A percentile compares a stretch with the other conserved stretches of the same genome.
These are phyloP conservation scores for Hycleus phaleratus DNA, from an alignment of 1,140 invertebrate genomes.

Conservation along the genomic window DNA sequence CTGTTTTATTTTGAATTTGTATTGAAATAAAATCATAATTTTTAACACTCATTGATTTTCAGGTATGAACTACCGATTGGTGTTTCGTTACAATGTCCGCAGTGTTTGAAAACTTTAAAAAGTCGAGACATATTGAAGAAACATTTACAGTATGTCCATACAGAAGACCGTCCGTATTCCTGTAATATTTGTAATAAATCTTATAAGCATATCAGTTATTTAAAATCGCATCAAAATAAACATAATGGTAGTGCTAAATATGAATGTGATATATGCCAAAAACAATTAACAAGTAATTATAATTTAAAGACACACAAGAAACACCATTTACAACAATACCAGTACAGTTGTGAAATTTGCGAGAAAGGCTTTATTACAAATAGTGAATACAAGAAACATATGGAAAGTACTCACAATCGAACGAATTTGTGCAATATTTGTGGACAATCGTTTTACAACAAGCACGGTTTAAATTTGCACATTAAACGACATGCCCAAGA, in stretches of 20 bases:
- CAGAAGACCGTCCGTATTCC: too few species aligned
- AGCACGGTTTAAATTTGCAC: constrained; percentile 26
- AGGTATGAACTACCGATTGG: background rate
- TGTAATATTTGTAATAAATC: too few species aligned
- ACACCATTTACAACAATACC: background rate
- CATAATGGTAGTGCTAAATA: too few species aligned
- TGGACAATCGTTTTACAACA: constrained; percentile 28
- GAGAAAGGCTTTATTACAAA: constrained; percentile 32
- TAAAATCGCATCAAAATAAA: too few species aligned
- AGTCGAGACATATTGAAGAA: background rate
- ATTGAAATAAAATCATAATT: too few species aligned
- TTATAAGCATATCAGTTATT: too few species aligned
- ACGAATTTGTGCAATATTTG: constrained; percentile 28
- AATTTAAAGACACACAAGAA: too few species aligned
- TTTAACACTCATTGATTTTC: too few species aligned
- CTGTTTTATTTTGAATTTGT: too few species aligned
- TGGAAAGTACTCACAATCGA: constrained; percentile 23
- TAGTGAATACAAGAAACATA: constrained; percentile 30
- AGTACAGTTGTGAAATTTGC: constrained; percentile 26
- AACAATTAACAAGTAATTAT: too few species aligned
- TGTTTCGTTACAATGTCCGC: background rate
- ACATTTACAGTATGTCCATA: too few species aligned
- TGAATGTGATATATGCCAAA: too few species aligned
- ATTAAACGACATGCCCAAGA: constrained; percentile 22
- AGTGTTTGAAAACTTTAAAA: background rate